Evolutionary conservation across 2,797 vertebrate genomes (phyloP).

Genomic region (Taeniopygia guttata): DNA sequence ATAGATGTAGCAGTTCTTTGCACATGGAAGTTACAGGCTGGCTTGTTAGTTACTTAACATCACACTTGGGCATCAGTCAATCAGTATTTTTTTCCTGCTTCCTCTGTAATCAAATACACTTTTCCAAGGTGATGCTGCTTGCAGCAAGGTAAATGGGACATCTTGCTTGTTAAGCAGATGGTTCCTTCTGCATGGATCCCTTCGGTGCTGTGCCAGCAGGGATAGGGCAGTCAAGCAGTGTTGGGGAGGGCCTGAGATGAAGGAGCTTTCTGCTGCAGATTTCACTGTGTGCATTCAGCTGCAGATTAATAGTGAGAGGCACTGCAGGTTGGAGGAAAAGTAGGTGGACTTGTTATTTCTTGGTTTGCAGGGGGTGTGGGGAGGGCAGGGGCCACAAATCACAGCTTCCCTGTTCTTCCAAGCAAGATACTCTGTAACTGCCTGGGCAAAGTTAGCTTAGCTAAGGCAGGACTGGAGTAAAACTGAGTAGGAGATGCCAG

Average conservation of each 20-base stretch:
- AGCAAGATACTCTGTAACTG: neutral
- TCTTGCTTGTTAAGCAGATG: neutral
- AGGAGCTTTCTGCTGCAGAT: neutral
- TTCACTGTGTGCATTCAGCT: neutral
- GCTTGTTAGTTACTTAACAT: neutral
- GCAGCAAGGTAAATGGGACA: neutral
- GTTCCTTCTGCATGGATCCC: neutral
- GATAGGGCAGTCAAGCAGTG: neutral
- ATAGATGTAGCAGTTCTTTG: neutral
- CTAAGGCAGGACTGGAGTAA: neutral
- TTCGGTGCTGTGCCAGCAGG: neutral
- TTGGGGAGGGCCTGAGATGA: neutral
- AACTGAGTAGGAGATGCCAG: neutral
- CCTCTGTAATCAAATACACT: neutral
- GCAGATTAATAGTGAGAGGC: neutral
- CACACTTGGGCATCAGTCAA: neutral
- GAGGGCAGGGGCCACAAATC: neutral
- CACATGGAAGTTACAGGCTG: neutral
- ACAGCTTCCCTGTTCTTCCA: neutral
- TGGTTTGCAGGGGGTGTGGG: neutral
- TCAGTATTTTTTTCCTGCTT: neutral
- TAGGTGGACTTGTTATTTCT: neutral
- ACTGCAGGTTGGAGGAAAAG: neutral
- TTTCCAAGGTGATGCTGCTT: neutral
- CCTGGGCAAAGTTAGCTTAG: neutral